These are phyloP conservation scores for Scaptodrosophila latifasciaeformis DNA, from an alignment of 2,888 invertebrate genomes.

Conservation along the genomic window DNA sequence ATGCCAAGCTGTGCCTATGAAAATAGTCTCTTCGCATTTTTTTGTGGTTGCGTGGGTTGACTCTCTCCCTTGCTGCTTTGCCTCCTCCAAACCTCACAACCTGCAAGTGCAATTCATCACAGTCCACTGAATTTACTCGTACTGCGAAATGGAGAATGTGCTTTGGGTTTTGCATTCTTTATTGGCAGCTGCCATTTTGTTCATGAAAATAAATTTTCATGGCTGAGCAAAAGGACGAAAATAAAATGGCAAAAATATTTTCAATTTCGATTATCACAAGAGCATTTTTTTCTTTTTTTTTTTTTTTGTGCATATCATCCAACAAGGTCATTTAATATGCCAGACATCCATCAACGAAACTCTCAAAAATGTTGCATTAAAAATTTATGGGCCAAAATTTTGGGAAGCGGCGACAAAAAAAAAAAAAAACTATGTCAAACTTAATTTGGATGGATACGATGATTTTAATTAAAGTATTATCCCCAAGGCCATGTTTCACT, in stretches of 20 bases:
- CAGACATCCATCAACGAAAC: too few species aligned
- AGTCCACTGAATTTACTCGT: neutral
- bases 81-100: neutral
- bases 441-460: too few species aligned
- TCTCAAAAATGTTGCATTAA: neutral
- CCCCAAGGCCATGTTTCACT: too few species aligned
- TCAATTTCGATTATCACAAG: neutral
- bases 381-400: too few species aligned
- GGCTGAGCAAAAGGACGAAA: too few species aligned
- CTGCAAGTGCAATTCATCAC: constrained; percentile 3
- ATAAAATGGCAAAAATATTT: constrained; percentile 1
- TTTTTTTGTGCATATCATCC: neutral
- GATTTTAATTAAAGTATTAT: too few species aligned
- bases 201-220: neutral
- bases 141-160: neutral
- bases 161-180: neutral
- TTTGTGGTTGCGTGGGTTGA: constrained; percentile 3
- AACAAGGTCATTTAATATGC: neutral
- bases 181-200: constrained; percentile 2
- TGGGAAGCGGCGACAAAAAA: too few species aligned
- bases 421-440: too few species aligned
- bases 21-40: neutral
- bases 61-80: neutral
- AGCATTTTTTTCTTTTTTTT: too few species aligned
- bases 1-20: neutral